A percentile compares a stretch with the other conserved stretches of the same genome.
Conservation (phyloP, 1,140 invertebrate species). For the Halesus radiatus region DNA sequence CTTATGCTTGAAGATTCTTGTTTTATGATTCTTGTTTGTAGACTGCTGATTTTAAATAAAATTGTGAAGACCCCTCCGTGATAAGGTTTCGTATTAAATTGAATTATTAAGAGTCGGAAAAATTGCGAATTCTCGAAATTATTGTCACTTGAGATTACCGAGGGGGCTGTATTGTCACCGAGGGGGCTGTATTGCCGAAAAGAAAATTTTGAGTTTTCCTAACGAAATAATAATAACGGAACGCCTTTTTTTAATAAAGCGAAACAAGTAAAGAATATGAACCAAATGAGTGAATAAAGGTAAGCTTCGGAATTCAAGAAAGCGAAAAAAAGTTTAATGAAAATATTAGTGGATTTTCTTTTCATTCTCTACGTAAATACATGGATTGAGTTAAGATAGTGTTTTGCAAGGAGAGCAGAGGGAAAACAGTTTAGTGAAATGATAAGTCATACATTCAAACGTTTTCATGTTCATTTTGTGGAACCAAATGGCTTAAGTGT, state of each 20-base stretch:
- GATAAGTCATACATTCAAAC: too few relatives aligned
- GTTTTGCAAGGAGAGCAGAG: too few relatives aligned
- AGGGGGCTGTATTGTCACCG: background rate
- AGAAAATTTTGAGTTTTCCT: background rate
- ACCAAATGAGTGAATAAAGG: background rate
- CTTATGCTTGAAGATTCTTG: too few relatives aligned
- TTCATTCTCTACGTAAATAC: too few relatives aligned
- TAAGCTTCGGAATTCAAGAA: background rate
- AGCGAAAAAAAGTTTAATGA: background rate
- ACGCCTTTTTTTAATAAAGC: constrained; percentile 18
- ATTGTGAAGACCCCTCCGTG: background rate
- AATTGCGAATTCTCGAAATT: constrained; percentile 5
- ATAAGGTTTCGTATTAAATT: background rate
- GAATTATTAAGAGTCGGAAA: constrained; percentile 11
- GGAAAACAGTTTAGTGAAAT: too few relatives aligned
- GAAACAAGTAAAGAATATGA: background rate
- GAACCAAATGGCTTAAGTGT: too few relatives aligned
- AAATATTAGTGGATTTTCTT: background rate
- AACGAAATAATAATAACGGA: background rate
- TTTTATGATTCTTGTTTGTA: background rate
- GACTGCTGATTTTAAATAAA: background rate
- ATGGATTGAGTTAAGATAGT: too few relatives aligned
- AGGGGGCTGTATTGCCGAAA: background rate
- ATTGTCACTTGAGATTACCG: constrained; percentile 16
- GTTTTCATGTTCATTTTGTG: too few relatives aligned